These are phyloP conservation scores for Dendrocincla fuliginosa DNA, from an alignment of 2,797 vertebrate species.

Conservation along the genomic window DNA sequence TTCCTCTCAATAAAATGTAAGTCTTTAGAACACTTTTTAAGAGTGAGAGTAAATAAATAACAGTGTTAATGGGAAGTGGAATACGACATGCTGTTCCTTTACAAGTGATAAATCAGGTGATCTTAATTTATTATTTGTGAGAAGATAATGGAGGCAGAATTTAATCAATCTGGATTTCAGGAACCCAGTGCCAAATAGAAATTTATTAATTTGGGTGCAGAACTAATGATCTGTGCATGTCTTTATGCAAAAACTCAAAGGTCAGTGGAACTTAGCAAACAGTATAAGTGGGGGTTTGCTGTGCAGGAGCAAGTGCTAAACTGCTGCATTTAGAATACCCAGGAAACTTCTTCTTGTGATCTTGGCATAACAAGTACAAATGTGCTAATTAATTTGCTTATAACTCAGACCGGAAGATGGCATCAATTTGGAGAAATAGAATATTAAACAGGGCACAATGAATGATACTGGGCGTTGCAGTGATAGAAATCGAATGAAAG, in stretches of 20 bases:
- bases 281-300: neutral
- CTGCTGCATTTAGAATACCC: neutral
- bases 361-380: constrained; percentile 15
- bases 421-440: constrained; percentile 19
- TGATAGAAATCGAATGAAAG: neutral
- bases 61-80: neutral
- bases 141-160: neutral
- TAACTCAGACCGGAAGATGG: constrained; percentile 9
- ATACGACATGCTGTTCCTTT: neutral
- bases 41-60: neutral
- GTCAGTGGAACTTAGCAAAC: neutral
- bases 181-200: neutral
- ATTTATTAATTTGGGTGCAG: neutral
- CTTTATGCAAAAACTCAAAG: neutral
- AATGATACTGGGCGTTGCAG: neutral
- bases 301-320: neutral
- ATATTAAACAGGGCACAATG: neutral
- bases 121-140: neutral
- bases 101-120: neutral
- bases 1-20: neutral
- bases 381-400: constrained; percentile 45
- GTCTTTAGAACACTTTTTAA: neutral
- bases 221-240: neutral
- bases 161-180: neutral
- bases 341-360: neutral